phyloP scores from a whole-genome alignment of 2,113 vertebrate species.

The Gopherus flavomarginatus region DNA sequence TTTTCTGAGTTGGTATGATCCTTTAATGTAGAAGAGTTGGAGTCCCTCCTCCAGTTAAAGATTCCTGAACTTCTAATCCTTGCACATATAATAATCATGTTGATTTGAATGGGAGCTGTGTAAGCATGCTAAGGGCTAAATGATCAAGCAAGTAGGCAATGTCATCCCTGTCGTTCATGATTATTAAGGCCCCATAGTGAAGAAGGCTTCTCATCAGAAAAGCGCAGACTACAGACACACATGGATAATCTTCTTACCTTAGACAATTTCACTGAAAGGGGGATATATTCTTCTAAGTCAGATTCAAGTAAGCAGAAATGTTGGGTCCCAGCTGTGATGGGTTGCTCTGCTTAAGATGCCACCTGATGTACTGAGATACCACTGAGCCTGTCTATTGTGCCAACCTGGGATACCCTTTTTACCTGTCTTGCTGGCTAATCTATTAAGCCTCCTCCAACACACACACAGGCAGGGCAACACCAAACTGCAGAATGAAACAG shows the following conservation, averaged over 20 bases:
- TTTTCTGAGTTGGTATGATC: not conserved
- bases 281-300: not conserved
- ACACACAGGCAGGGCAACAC: too few relatives aligned
- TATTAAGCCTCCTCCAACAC: too few relatives aligned
- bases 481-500: too few relatives aligned
- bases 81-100: not conserved
- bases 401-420: too few relatives aligned
- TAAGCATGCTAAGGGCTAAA: not conserved
- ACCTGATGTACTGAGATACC: too few relatives aligned
- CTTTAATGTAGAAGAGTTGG: constrained; percentile 45
- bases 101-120: constrained; percentile 13
- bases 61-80: not conserved
- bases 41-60: constrained; percentile 30
- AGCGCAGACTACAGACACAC: not conserved
- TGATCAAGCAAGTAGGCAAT: not conserved
- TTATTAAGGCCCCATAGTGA: not conserved
- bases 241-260: not conserved
- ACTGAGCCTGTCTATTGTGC: too few relatives aligned
- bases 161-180: not conserved
- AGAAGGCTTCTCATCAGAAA: not conserved
- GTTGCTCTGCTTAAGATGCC: too few relatives aligned
- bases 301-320: not conserved
- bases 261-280: not conserved
- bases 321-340: not conserved
- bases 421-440: too few relatives aligned